A percentile compares a stretch with the other conserved stretches of the same genome.
These are phyloP conservation scores for Idaea straminata DNA, from an alignment of 2,888 invertebrate species.

Conservation along the genomic window DNA sequence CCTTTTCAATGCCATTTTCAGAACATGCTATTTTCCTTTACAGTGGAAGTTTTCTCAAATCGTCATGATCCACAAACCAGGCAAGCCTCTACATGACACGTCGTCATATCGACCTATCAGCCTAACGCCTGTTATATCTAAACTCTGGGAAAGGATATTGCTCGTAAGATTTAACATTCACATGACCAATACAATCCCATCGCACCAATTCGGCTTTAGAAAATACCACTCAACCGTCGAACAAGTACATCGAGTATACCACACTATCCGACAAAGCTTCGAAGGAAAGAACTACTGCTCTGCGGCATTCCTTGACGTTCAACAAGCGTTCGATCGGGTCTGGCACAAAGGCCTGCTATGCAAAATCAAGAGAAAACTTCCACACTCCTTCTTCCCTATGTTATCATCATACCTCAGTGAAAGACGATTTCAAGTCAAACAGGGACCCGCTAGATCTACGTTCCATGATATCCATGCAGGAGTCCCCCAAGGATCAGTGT, in stretches of 20 bases:
- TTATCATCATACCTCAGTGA: no score
- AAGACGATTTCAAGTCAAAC: no score
- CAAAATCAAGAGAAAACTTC: constrained; percentile 14
- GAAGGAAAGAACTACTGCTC: constrained; percentile 3
- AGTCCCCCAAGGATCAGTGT: no score
- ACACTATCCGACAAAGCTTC: background rate
- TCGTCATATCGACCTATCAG: constrained; percentile 7
- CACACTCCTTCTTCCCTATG: constrained; percentile 5
- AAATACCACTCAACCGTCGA: constrained; percentile 1
- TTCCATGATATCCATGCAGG: no score
- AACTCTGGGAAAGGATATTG: constrained; percentile 3
- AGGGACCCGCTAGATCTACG: no score
- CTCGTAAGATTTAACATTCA: no score
- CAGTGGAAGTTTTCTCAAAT: background rate
- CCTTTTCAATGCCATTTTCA: background rate
- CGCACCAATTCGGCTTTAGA: constrained; percentile 3
- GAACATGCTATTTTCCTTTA: background rate
- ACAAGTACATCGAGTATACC: constrained; percentile 2
- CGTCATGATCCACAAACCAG: constrained; percentile 5
- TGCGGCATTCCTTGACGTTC: constrained; percentile 4
- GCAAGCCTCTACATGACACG: constrained; percentile 2
- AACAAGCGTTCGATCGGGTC: no score
- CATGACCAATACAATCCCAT: background rate
- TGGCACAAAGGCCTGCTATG: constrained; percentile 17
- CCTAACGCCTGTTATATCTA: constrained; percentile 5